Base-by-base conservation (phyloP, 2,888 invertebrate genomes). In the Trypoxylon attenuatum region DNA sequence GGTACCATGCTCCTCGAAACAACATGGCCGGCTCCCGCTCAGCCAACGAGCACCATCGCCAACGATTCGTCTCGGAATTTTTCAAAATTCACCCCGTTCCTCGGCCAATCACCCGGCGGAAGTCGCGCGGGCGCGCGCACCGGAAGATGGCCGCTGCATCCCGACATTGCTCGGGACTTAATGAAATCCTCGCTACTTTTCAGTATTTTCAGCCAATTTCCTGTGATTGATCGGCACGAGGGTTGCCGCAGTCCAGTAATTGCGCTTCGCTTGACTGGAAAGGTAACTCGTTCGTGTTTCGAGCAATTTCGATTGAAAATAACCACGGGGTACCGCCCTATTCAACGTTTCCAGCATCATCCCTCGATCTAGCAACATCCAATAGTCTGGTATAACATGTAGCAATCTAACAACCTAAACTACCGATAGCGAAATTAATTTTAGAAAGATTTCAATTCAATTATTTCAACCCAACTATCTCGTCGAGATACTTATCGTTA, bases 1-100 rank as follows among this genome's bases (percentile, higher is more conserved):
- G n/a, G n/a, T n/a, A n/a, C n/a, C 60, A 62, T 45, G 59, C 47
- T 19, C 47, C 52, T 46, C 57, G 43, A 29, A 60, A 45, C 77
- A 77, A 71, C 73, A 78, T 78, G 77, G 77, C 71, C 63, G 77
- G 60, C 66, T 64, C 55, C 57, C 49, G 56, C 54, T 61, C 51
- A 51, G 41, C 61, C 61, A 55, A 61, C 54, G 58, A 45, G 59
- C 76, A 62, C 60, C 72, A 59, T 66, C 13, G 60, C 71, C 70
- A 63, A 43, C 68, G 68, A 69, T 67, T 64, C 63, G 68, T 63
- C 22, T 38, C 22, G 43, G 54, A 47, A 76, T 76, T 76, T 75
- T 76, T 75, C 72, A 70, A 72, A 68, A 69, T 63, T 70, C 67
- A 52, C 33, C 61, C 42, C 47, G 55, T 52, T 52, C 61, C 54